Conservation (phyloP, 2,113 vertebrate genomes). For the Platysternon megacephalum region DNA sequence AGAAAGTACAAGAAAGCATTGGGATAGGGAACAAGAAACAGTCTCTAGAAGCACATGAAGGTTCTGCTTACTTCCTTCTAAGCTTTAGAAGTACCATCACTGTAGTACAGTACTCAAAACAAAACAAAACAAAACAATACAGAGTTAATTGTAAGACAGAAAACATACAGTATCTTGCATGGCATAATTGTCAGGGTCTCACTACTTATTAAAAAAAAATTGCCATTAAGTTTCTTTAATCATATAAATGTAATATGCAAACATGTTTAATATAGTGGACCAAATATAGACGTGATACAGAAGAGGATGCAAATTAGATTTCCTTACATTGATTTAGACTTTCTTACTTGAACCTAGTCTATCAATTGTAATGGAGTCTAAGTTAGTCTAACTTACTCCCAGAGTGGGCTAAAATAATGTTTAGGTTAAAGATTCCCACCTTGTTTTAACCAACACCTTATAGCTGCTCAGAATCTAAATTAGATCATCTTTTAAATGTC, state of each 20-base stretch:
- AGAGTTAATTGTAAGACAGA: not conserved
- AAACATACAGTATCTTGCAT: not conserved
- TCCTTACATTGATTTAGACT: not conserved
- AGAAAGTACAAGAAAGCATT: not conserved
- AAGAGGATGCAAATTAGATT: not conserved
- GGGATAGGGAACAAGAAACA: not conserved
- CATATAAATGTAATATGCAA: not conserved
- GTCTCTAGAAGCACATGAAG: not conserved
- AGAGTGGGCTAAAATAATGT: not conserved
- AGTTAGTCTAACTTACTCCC: not conserved
- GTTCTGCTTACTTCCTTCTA: not conserved
- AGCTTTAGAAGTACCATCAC: not conserved
- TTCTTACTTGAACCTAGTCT: not conserved
- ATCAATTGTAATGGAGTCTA: not conserved
- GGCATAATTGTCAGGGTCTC: not conserved
- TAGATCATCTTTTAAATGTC: not conserved
- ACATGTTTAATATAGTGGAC: not conserved
- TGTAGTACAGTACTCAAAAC: too few species aligned
- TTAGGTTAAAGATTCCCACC: not conserved
- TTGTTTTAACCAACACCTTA: not conserved
- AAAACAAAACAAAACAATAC: not conserved
- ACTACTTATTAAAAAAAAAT: not conserved
- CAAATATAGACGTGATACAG: not conserved
- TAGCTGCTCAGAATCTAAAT: not conserved
- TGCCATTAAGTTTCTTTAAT: not conserved